phyloP scores from a whole-genome alignment of 2,888 invertebrate genomes.

The Himalopsyche japonica region DNA sequence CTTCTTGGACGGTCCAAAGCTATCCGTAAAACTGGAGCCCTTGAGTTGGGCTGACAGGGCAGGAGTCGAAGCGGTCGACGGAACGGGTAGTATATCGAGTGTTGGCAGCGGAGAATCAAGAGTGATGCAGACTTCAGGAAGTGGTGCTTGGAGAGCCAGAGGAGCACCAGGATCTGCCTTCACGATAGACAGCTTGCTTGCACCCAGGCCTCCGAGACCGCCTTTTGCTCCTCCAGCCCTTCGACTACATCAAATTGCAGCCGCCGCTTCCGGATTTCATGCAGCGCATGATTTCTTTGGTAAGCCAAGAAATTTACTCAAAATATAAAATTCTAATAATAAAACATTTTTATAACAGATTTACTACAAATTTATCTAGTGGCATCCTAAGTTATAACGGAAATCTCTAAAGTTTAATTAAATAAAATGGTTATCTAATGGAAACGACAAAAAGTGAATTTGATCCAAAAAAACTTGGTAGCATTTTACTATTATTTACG shows the following conservation, averaged over 20 bases:
- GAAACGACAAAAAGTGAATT: too few relatives aligned
- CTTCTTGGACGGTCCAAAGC: constrained; percentile 49
- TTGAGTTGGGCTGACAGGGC: constrained; percentile 52
- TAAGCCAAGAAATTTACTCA: constrained; percentile 46
- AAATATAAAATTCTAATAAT: too few relatives aligned
- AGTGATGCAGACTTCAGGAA: constrained; percentile 41
- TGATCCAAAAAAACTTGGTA: too few relatives aligned
- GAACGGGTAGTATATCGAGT: constrained; percentile 50
- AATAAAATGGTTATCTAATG: too few relatives aligned
- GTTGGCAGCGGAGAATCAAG: constrained; percentile 51
- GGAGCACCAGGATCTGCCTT: constrained; percentile 68
- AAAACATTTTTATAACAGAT: too few relatives aligned
- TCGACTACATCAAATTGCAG: constrained; percentile 47
- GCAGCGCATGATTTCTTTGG: constrained; percentile 81
- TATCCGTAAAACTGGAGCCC: constrained; percentile 48
- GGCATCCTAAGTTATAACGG: too few relatives aligned
- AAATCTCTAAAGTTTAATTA: too few relatives aligned
- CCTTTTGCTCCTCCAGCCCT: constrained; percentile 48
- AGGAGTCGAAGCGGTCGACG: constrained; percentile 51
- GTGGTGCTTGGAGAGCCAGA: constrained; percentile 54
- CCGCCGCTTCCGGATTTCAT: constrained; percentile 65
- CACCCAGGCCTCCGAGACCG: constrained; percentile 67
- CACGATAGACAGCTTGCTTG: constrained; percentile 85
- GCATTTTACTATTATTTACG: too few relatives aligned
- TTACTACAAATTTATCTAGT: too few relatives aligned